These are phyloP conservation scores for Centropyge bicolor DNA, from an alignment of 2,797 vertebrate genomes.

Conservation along the genomic window DNA sequence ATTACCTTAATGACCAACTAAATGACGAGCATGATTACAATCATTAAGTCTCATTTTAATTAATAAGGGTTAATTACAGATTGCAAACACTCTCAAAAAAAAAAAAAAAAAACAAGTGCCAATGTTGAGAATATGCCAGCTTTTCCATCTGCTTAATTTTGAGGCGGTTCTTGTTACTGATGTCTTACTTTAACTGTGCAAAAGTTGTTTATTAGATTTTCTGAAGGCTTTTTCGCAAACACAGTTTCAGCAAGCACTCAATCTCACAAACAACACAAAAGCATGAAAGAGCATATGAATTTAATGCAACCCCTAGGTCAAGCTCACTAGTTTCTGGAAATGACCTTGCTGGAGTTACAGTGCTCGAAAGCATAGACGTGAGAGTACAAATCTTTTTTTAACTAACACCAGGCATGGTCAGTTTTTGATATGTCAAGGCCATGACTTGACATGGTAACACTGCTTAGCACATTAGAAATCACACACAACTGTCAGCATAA, in stretches of 20 bases:
- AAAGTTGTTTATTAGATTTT: background rate
- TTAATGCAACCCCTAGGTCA: background rate
- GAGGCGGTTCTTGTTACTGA: background rate
- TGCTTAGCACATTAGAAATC: background rate
- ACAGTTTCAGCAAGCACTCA: background rate
- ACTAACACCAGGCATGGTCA: background rate
- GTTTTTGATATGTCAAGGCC: background rate
- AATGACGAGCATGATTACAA: constrained; percentile 52
- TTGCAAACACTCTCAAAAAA: constrained; percentile 33
- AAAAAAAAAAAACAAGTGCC: constrained; percentile 26
- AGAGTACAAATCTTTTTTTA: background rate
- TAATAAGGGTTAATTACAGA: constrained; percentile 54
- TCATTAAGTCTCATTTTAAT: constrained; percentile 57
- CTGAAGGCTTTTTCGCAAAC: background rate
- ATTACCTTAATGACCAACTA: constrained; percentile 63
- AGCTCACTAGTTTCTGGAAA: background rate
- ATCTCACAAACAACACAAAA: background rate
- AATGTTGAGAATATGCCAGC: background rate
- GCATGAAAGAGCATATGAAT: background rate
- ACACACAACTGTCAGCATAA: background rate
- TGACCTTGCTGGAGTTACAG: background rate
- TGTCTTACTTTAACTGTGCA: background rate
- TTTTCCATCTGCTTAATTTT: background rate
- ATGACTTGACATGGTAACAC: background rate
- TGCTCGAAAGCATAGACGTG: background rate